Conservation (phyloP, 1,140 invertebrate species). For the Brachionus plicatilis region DNA sequence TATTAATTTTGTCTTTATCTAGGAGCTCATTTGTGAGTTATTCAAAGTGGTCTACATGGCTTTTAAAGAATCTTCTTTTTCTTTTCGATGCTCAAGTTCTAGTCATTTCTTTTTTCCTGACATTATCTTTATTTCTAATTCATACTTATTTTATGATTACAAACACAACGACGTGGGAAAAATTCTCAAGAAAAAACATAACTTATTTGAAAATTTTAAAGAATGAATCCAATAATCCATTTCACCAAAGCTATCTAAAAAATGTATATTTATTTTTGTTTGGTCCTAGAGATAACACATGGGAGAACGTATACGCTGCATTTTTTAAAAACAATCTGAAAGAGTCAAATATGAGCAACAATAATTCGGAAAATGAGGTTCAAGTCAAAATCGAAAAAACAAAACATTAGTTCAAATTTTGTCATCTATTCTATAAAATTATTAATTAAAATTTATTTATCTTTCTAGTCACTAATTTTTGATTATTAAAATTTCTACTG, state of each 20-base stretch:
- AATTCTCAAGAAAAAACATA: slow-evolving; percentile 9
- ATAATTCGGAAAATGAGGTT: slow-evolving; percentile 9
- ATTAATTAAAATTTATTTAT: not conserved
- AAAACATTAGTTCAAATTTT: not conserved
- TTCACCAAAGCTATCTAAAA: slow-evolving; percentile 29
- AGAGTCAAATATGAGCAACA: not conserved
- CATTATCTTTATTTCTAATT: not conserved
- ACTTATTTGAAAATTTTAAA: slow-evolving; percentile 21
- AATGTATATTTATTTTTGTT: slow-evolving; percentile 17
- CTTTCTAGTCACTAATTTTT: not conserved
- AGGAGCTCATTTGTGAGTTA: slow-evolving; percentile 5
- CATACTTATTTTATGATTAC: slow-evolving; percentile 27
- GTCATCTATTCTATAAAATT: not conserved
- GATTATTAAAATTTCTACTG: not conserved
- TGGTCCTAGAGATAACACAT: not conserved
- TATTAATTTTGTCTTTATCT: not conserved
- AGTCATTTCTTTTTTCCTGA: slow-evolving; percentile 3
- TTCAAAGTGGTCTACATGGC: slow-evolving; percentile 9
- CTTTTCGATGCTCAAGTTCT: slow-evolving; percentile 18
- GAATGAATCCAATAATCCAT: not conserved
- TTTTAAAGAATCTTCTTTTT: slow-evolving; percentile 5
- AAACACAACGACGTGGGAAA: slow-evolving; percentile 22
- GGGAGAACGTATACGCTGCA: slow-evolving; percentile 16
- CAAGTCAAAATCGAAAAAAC: not conserved
- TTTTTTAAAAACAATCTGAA: slow-evolving; percentile 14